phyloP scores from a whole-genome alignment of 2,888 invertebrate genomes.

The Rhagonycha fulva region DNA sequence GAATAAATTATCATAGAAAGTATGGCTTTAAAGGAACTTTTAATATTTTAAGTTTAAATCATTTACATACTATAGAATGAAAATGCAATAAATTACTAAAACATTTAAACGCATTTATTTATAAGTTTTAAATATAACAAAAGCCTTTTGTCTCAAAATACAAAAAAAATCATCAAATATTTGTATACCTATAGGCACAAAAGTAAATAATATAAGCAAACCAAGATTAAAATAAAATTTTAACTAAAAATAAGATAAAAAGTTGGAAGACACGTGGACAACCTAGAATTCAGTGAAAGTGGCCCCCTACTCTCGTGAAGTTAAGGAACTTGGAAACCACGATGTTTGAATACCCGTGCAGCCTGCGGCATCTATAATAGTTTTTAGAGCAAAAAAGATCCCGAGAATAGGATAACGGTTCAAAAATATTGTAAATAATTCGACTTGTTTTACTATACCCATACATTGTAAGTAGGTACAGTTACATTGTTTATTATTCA shows the following conservation, averaged over 20 bases:
- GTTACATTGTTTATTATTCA: not conserved
- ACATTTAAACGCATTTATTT: not conserved
- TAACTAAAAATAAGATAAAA: constrained; percentile 45
- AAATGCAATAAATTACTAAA: not conserved
- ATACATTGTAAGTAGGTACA: not conserved
- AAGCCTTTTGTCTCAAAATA: not conserved
- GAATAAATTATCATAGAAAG: not conserved
- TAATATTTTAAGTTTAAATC: not conserved
- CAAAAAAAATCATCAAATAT: not conserved
- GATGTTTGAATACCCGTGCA: constrained; percentile 16
- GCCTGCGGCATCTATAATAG: constrained; percentile 14
- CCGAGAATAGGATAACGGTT: constrained; percentile 8
- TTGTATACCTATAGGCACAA: not conserved
- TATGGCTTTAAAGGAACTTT: not conserved
- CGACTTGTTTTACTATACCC: not conserved
- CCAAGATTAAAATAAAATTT: constrained; percentile 42
- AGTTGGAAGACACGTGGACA: constrained; percentile 45
- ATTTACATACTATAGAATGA: not conserved
- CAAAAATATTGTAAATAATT: constrained; percentile 4
- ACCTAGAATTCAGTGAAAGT: constrained; percentile 47
- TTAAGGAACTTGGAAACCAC: constrained; percentile 33
- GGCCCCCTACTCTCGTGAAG: constrained; percentile 34
- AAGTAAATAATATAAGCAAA: constrained; percentile 27
- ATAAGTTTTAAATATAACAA: not conserved
- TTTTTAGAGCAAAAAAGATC: constrained; percentile 8